A percentile compares a stretch with the other conserved stretches of the same genome.
These are phyloP conservation scores for Ailuropoda melanoleuca DNA, from an alignment of 2,113 vertebrate genomes.

Conservation along the genomic window DNA sequence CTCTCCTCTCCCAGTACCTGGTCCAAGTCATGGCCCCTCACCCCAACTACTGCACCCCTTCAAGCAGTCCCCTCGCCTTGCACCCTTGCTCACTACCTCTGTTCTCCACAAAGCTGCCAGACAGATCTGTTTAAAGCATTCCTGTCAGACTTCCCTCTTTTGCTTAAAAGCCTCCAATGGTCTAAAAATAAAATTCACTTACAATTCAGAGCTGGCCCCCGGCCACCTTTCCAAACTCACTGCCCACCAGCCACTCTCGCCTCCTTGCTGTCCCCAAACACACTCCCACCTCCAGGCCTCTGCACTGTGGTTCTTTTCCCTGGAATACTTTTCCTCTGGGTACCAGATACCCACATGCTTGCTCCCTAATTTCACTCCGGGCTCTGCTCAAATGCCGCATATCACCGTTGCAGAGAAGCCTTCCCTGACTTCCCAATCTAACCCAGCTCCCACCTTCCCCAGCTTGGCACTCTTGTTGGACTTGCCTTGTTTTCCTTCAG, in stretches of 20 bases:
- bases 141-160: not conserved
- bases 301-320: not conserved
- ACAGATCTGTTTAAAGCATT: not conserved
- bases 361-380: not conserved
- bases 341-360: not conserved
- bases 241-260: not conserved
- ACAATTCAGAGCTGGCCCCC: not conserved
- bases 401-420: not conserved
- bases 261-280: not conserved
- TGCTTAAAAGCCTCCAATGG: not conserved
- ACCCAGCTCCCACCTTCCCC: not conserved
- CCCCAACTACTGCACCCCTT: not conserved
- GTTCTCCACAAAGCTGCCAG: not conserved
- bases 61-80: not conserved
- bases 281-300: not conserved
- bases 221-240: not conserved
- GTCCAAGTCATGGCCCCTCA: not conserved
- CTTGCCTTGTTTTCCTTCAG: not conserved
- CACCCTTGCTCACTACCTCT: not conserved
- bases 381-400: not conserved
- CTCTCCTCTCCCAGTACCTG: not conserved
- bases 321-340: not conserved
- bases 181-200: not conserved
- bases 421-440: not conserved
- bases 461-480: not conserved